These are phyloP conservation scores for Lagria hirta DNA, from an alignment of 2,888 invertebrate genomes.

Conservation along the genomic window DNA sequence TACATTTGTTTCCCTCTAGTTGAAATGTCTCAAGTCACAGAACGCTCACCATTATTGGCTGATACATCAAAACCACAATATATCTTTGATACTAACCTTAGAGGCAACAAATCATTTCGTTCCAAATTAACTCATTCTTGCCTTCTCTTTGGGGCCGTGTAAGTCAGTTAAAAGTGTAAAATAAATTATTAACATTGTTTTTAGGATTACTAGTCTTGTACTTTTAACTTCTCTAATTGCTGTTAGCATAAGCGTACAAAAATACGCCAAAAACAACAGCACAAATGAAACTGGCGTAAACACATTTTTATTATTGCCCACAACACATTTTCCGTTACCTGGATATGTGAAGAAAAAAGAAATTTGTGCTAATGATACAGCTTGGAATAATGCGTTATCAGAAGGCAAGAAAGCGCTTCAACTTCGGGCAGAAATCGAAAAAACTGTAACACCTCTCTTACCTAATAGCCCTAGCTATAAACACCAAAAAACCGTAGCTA, in stretches of 20 bases:
- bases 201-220: background rate
- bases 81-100: constrained; percentile 57
- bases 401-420: constrained; percentile 59
- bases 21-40: constrained; percentile 48
- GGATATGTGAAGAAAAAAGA: constrained; percentile 8
- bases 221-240: too few species aligned
- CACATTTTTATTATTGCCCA: constrained; percentile 30
- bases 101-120: constrained; percentile 31
- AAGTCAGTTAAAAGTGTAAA: too few species aligned
- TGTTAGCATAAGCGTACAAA: constrained; percentile 28
- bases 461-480: constrained; percentile 65
- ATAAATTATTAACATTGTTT: background rate
- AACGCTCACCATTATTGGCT: constrained; percentile 58
- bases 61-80: constrained; percentile 54
- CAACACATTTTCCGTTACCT: constrained; percentile 34
- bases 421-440: constrained; percentile 60
- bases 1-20: too few species aligned
- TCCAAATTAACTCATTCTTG: background rate
- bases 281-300: constrained; percentile 15
- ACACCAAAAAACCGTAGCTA: constrained; percentile 71
- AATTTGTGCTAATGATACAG: constrained; percentile 19
- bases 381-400: constrained; percentile 42
- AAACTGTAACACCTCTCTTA: constrained; percentile 54
- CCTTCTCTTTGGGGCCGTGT: constrained; percentile 1
- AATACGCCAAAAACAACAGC: background rate